Evolutionary conservation across 2,888 invertebrate genomes (phyloP).

Genomic region (Theretra japonica): DNA sequence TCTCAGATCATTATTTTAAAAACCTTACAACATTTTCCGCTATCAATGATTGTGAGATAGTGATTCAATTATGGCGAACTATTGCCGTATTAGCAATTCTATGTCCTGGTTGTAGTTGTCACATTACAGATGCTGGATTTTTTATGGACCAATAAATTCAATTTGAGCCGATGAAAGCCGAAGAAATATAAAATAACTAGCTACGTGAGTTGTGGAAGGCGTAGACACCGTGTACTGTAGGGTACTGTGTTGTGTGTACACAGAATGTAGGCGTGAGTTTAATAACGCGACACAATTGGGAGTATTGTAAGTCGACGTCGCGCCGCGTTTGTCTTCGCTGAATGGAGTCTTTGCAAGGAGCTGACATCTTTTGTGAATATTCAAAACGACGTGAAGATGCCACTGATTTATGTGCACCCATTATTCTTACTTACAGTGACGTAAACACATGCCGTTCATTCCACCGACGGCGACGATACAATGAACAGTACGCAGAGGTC

Average conservation of each 20-base stretch:
- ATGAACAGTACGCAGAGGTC: conserved; percentile 36
- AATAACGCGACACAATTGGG: conserved; percentile 24
- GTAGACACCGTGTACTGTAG: neutral
- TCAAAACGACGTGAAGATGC: conserved; percentile 74
- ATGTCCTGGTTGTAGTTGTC: conserved; percentile 11
- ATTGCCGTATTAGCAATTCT: conserved; percentile 22
- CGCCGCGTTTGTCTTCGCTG: conserved; percentile 51
- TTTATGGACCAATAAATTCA: conserved; percentile 23
- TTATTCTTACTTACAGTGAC: conserved; percentile 77
- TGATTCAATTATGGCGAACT: conserved; percentile 24
- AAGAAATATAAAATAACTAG: conserved; percentile 14
- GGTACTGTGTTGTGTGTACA: neutral
- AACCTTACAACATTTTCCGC: neutral
- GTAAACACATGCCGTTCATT: conserved; percentile 74
- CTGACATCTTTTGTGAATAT: conserved; percentile 69
- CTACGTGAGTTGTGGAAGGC: conserved; percentile 15
- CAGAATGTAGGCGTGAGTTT: conserved; percentile 25
- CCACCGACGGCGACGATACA: conserved; percentile 42
- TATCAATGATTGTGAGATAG: neutral
- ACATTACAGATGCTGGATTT: conserved; percentile 24
- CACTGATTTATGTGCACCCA: conserved; percentile 73
- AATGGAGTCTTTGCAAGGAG: conserved; percentile 58
- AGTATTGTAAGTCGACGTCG: conserved; percentile 25
- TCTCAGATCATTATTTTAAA: neutral
- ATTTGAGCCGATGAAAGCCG: conserved; percentile 26